Conservation (phyloP, 2,888 invertebrate species). For the Apoda limacodes region DNA sequence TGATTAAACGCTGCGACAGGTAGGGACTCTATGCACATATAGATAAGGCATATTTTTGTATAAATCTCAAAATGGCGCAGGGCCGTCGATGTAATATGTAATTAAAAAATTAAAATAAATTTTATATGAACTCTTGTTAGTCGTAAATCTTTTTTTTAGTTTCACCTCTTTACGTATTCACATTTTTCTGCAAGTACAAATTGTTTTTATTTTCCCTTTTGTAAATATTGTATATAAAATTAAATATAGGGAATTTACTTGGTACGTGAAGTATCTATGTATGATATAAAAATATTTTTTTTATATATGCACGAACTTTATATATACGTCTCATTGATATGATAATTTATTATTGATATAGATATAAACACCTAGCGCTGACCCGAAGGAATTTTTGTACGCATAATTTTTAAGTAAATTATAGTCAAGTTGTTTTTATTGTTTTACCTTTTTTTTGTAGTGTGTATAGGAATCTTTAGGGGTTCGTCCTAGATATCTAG, state of each 20-base stretch:
- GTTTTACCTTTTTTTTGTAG: conserved; percentile 39
- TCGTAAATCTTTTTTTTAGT: conserved; percentile 53
- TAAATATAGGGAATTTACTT: conserved; percentile 32
- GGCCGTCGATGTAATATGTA: conserved; percentile 39
- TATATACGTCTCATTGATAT: conserved; percentile 52
- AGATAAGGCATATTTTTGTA: conserved; percentile 40
- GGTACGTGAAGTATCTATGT: conserved; percentile 46
- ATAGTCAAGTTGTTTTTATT: conserved; percentile 62
- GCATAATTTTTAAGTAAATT: conserved; percentile 64
- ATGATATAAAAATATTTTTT: conserved; percentile 48
- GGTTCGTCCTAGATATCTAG: conserved; percentile 35
- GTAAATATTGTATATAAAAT: conserved; percentile 68
- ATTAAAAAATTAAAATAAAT: conserved; percentile 31
- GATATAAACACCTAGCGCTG: conserved; percentile 43
- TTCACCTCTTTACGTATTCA: conserved; percentile 51
- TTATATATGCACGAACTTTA: conserved; percentile 60
- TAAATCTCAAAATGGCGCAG: conserved; percentile 45
- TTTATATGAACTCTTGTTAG: conserved; percentile 43
- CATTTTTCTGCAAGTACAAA: conserved; percentile 70
- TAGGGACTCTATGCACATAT: conserved; percentile 28
- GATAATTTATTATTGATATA: conserved; percentile 55
- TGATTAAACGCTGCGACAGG: conserved; percentile 44
- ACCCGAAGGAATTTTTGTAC: conserved; percentile 58
- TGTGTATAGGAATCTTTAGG: conserved; percentile 33
- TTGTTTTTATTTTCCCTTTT: conserved; percentile 66